Conservation (phyloP, 2,113 vertebrate species). For the Cryptoleucopteryx plumbea region DNA sequence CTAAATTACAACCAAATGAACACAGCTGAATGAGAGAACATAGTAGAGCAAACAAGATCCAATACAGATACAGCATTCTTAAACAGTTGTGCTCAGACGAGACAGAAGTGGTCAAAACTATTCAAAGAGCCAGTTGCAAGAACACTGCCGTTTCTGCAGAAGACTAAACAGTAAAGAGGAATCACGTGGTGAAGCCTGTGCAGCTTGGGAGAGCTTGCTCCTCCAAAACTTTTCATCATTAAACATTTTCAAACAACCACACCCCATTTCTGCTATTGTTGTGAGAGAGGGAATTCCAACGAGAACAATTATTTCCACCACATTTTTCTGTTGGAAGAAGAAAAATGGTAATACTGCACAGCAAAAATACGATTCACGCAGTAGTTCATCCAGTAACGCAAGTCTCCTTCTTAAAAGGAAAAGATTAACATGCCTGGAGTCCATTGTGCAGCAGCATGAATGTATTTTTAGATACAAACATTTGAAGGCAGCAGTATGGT, state of each 20-base stretch:
- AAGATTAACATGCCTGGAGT: neutral
- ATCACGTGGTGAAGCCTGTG: neutral
- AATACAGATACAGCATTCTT: neutral
- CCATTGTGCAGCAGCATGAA: neutral
- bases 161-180: fast-evolving
- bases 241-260: slow-evolving; percentile 8
- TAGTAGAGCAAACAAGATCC: neutral
- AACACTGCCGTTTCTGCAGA: neutral
- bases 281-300: slow-evolving; percentile 46
- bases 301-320: neutral
- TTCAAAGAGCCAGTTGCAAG: neutral
- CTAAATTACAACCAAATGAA: neutral
- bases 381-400: neutral
- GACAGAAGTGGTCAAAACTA: neutral
- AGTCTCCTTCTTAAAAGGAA: neutral
- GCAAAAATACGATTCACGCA: neutral
- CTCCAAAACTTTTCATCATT: neutral
- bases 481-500: neutral
- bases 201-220: neutral
- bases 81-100: neutral
- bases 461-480: neutral
- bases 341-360: neutral
- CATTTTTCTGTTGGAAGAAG: neutral
- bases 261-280: slow-evolving; percentile 29
- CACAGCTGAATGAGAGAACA: neutral